Evolutionary conservation across 2,888 invertebrate genomes (phyloP), one percentile per base, ranked within the genome.

Genomic region (Horisme vitalbata): DNA sequence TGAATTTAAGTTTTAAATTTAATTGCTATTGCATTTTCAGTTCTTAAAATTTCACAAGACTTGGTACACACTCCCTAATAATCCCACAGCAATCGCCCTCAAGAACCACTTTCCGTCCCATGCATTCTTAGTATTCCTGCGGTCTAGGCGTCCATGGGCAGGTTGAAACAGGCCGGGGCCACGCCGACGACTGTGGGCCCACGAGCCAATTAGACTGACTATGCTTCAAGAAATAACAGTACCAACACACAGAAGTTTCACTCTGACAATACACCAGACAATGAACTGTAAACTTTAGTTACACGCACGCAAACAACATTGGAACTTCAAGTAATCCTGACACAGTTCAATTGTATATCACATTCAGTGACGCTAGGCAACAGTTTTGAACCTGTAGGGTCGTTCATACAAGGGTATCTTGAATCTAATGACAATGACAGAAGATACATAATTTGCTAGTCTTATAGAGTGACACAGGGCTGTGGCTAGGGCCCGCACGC

Each of bases 401-500:
- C 5, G 2, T 8, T 4, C 20, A 5, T 4, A 20, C 20, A 7
- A 1, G 8, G 20, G 6, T 8, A 20, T 20, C 5, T 20, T 20
- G 20, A 3, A 7, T 20, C 20, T 20, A n/a, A n/a, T n/a, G n/a
- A 18, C 2, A 5, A 18, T 18, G 6, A 18, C 18, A 18, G 18
- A 18, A 18, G n/a, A 18, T 2, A 18, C 1, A 18, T 18, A 1
- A 18, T 18, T 7, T 18, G 18, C 4, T 6, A 18, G 18, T 18
- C 5, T 18, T 23, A 2, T 2, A 10, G 26, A 47, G 47, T 47
- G 37, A 11, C 9, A 47, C 47, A 47, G 50, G 49, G 41, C 41
- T 13, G 31, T 3, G 30, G 11, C 31, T 3, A 24, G 34, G 13
- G 8, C 33, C 33, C 31, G 52, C 59, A 59, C 59, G 59, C 59